Base-by-base conservation (phyloP, 1,140 invertebrate genomes). In the Phthorimaea operculella region DNA sequence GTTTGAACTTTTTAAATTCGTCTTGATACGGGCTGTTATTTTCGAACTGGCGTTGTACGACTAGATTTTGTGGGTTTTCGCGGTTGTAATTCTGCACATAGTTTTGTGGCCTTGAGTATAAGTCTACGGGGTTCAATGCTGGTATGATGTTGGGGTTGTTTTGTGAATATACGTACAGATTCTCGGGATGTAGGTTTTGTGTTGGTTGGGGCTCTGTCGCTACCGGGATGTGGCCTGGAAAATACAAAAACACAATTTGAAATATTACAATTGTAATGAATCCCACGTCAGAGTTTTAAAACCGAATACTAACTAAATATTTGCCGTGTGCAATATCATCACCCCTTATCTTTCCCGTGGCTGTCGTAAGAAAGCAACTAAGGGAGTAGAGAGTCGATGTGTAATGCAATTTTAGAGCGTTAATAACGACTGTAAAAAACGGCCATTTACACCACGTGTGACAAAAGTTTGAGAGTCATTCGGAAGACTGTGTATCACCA, bases 51-150 rank as follows among this genome's bases (percentile, higher is more conserved):
- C 71, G 72, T 33, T 81, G 67, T 0, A 83, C 58, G 3, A 83
- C 78, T 59, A 85, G 57, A 49, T 85, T 85, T 58, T 85, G 78
- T 1, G 82, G 79, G 17, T 82, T 81, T 34, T 80, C 76, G 18
- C 72, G 58, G n/a, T 58, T 64, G 51, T 73, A 79, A 47, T 70
- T 76, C 34, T 74, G 75, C 6, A 70, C 44, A 47, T 77, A 81
- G 36, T 71, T 79, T 49, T 78, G 76, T 5, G 59, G 59, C 28
- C 76, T 62, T 0, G 73, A 55, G 45, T 84, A 84, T 7, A 79
- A 18, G 49, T 84, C 79, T 61, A 81, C 63, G 0, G 74, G 58
- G 51, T 76, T 79, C 34, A 82, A 17, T 0, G 80, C 66, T 4
- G 76, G 70, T 17, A 76, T 59, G 7, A 79, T 21, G 15, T 50